These are phyloP conservation scores for Anthonomus grandis DNA, from an alignment of 1,140 invertebrate genomes.

Conservation along the genomic window DNA sequence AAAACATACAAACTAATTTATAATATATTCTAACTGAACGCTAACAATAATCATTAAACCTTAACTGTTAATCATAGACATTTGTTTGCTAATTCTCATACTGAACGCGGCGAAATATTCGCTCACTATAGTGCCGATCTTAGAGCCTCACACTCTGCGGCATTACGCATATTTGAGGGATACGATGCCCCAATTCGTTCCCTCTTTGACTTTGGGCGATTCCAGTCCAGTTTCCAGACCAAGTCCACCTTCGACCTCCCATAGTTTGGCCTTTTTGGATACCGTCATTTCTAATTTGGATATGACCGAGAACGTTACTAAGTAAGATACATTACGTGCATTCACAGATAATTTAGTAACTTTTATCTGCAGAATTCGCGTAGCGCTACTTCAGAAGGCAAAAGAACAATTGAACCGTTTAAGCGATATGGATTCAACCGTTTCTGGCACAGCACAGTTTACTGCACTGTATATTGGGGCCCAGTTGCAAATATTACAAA, in stretches of 20 bases:
- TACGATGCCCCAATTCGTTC: constrained; percentile 90
- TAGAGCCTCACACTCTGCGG: constrained; percentile 86
- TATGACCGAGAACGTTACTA: constrained; percentile 58
- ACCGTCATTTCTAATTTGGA: constrained; percentile 70
- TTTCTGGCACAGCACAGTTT: constrained; percentile 83
- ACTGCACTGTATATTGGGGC: constrained; percentile 75
- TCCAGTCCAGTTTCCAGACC: constrained; percentile 33
- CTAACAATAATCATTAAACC: no score
- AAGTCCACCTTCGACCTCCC: constrained; percentile 38
- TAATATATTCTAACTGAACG: no score
- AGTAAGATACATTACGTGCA: constrained; percentile 26
- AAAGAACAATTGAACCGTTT: constrained; percentile 66
- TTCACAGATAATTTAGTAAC: not conserved
- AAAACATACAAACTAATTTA: no score
- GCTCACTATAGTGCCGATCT: constrained; percentile 85
- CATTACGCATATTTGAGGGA: constrained; percentile 95
- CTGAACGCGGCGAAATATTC: constrained; percentile 91
- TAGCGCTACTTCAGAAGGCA: constrained; percentile 66
- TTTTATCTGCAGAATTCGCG: constrained; percentile 50
- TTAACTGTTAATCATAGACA: no score
- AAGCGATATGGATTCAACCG: constrained; percentile 72
- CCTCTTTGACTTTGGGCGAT: constrained; percentile 60
- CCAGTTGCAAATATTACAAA: constrained; percentile 54
- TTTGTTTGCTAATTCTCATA: constrained; percentile 87
- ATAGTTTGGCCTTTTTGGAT: constrained; percentile 62